Percentiles rank a stretch among this genome's conserved stretches.
phyloP scores from a whole-genome alignment of 2,113 vertebrate genomes.

The Albula glossodonta region DNA sequence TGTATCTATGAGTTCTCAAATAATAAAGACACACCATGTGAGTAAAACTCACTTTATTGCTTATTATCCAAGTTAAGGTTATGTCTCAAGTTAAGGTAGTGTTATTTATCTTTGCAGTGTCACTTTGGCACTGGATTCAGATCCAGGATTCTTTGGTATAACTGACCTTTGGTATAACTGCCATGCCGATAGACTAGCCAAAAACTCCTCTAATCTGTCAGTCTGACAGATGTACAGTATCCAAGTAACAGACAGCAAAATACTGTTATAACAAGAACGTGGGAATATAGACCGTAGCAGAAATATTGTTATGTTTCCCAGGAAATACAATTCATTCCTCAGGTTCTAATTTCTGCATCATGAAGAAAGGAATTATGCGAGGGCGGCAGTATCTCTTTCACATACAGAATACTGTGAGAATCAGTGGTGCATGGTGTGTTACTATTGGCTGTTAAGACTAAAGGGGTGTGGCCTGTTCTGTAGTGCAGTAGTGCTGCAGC shows the following conservation, averaged over 20 bases:
- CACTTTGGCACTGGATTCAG: not conserved
- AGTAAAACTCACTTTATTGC: not conserved
- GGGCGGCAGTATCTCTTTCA: conserved; percentile 24
- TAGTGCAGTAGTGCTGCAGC: not conserved
- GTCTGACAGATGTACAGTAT: not conserved
- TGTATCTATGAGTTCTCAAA: too few species aligned
- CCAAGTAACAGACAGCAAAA: not conserved
- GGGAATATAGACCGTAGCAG: conserved; percentile 28
- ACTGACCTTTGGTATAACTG: not conserved
- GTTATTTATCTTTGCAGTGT: not conserved
- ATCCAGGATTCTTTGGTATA: not conserved
- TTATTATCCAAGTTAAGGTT: not conserved
- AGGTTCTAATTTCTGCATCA: conserved; percentile 31
- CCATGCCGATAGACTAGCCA: not conserved
- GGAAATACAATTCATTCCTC: conserved; percentile 38
- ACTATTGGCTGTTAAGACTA: not conserved
- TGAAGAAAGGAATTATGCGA: conserved; percentile 34
- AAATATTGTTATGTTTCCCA: conserved; percentile 8
- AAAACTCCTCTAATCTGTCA: not conserved
- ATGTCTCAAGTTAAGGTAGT: not conserved
- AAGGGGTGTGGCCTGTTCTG: not conserved
- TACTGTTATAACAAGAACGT: conserved; percentile 37
- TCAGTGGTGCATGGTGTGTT: not conserved
- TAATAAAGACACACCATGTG: too few species aligned
- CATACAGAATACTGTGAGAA: conserved; percentile 28